A percentile compares a stretch with the other conserved stretches of the same genome.
Conservation (phyloP, 1,140 invertebrate species). For the Halictus rubicundus region DNA sequence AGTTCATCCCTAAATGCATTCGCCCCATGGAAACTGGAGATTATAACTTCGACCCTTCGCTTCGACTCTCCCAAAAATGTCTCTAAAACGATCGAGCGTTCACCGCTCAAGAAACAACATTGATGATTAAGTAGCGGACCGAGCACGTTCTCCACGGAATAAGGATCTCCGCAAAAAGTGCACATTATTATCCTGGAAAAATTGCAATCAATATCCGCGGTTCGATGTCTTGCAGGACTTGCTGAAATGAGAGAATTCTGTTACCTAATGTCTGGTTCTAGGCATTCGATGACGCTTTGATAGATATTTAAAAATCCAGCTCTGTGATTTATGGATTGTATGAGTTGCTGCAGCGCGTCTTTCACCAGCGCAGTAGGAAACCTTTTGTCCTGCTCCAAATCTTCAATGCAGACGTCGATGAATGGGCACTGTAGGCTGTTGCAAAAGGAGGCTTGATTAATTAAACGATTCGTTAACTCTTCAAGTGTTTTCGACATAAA, state of each 20-base stretch:
- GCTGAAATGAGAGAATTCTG: background rate
- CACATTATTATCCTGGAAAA: conserved; percentile 93
- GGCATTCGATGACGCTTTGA: conserved; percentile 88
- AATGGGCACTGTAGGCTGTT: conserved; percentile 92
- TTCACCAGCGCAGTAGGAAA: conserved; percentile 84
- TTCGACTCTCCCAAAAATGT: conserved; percentile 95
- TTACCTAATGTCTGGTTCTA: conserved; percentile 92
- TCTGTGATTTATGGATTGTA: conserved; percentile 88
- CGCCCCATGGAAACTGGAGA: conserved; percentile 97
- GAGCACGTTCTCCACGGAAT: conserved; percentile 93
- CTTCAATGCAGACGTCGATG: conserved; percentile 89
- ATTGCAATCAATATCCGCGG: conserved; percentile 24
- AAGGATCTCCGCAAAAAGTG: conserved; percentile 98
- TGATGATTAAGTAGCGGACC: conserved; percentile 93
- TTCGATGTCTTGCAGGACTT: conserved; percentile 18
- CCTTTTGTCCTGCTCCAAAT: conserved; percentile 82
- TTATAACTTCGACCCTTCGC: conserved; percentile 94
- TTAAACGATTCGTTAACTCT: background rate
- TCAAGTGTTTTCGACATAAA: no score
- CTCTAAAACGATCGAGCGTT: conserved; percentile 93
- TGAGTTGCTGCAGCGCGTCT: conserved; percentile 87
- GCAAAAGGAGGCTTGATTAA: conserved; percentile 17
- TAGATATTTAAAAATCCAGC: conserved; percentile 87
- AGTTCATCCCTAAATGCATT: conserved; percentile 95
- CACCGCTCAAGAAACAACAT: conserved; percentile 91